A percentile compares a stretch with the other conserved stretches of the same genome.
These are phyloP conservation scores for Tylochromis polylepis DNA, from an alignment of 2,113 vertebrate species.

Conservation along the genomic window DNA sequence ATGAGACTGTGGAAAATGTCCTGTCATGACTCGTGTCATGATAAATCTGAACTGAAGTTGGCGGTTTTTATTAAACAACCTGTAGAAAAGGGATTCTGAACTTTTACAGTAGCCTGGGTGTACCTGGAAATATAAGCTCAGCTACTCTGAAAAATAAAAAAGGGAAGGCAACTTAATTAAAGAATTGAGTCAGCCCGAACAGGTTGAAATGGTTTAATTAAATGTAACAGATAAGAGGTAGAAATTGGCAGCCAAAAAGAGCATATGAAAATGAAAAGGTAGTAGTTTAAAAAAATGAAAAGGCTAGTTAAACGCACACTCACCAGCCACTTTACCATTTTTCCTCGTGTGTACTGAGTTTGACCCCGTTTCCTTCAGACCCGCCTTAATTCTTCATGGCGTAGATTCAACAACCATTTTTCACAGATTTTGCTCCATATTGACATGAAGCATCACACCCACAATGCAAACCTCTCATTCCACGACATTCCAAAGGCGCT, in stretches of 20 bases:
- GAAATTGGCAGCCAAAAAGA: neutral
- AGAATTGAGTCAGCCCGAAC: neutral
- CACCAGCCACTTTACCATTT: rapidly evolving
- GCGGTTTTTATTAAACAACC: neutral
- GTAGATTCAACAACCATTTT: neutral
- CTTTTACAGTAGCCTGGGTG: neutral
- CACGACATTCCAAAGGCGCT: neutral
- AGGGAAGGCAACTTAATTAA: neutral
- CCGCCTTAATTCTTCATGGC: neutral
- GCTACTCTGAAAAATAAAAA: neutral
- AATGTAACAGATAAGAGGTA: rapidly evolving
- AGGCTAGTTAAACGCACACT: neutral
- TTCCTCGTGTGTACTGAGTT: neutral
- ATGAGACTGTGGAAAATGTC: neutral
- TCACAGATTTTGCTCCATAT: neutral
- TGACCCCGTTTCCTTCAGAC: neutral
- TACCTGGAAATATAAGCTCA: neutral
- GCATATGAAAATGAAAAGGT: neutral
- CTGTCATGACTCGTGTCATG: neutral
- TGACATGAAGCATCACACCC: neutral
- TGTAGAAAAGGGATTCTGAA: neutral
- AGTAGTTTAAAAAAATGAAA: neutral
- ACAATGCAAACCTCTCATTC: neutral
- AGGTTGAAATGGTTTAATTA: neutral
- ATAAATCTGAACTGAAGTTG: neutral